Evolutionary conservation across 2,797 vertebrate species (phyloP), one percentile per base, ranked within the genome.

Genomic region (Alexandromys oeconomus): DNA sequence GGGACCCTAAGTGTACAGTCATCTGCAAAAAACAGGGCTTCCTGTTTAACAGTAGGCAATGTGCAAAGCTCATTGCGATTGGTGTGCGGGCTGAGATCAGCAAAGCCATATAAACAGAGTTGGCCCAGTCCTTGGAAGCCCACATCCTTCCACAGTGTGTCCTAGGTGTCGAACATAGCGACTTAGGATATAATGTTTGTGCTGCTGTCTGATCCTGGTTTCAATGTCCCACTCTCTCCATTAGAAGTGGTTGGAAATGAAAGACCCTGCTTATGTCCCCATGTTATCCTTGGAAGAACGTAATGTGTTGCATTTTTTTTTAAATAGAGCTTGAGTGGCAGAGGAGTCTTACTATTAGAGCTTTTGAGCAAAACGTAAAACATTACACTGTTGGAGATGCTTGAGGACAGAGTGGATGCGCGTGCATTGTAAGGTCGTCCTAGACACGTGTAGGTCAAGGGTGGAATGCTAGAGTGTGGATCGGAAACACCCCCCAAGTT

Each of bases 391-490:
- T 4, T 57, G 25, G 46, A 21, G 54, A 57, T 23, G 0, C 7
- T n/a, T 27, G 59, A 12, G 9, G 31, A 37, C 2, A 3, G 8
- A 51, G 1, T 17, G 13, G 19, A n/a, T 37, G 10, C 2, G 1
- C 19, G 21, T 10, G 12, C 29, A 11, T 9, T 17, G 27, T 63
- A 23, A n/a, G 5, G 15, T 1, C 11, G 23, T 46, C 43, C 6
- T 59, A 14, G 6, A 6, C 4, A 5, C 19, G 4, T 51, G 2
- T 43, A 46, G 61, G 59, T 34, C 8, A 21, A 29, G 46, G 11
- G 17, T 51, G 17, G 15, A 31, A 25, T 15, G 21, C 17, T 69
- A 11, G 29, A 12, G 14, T 51, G 5, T 48, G 57, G 54, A 13
- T 51, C 61, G 1, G n/a, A 15, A 31, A 69, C 67, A n/a, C 29